These are phyloP conservation scores for Grallaria varia DNA, from an alignment of 2,113 vertebrate species.

Conservation along the genomic window DNA sequence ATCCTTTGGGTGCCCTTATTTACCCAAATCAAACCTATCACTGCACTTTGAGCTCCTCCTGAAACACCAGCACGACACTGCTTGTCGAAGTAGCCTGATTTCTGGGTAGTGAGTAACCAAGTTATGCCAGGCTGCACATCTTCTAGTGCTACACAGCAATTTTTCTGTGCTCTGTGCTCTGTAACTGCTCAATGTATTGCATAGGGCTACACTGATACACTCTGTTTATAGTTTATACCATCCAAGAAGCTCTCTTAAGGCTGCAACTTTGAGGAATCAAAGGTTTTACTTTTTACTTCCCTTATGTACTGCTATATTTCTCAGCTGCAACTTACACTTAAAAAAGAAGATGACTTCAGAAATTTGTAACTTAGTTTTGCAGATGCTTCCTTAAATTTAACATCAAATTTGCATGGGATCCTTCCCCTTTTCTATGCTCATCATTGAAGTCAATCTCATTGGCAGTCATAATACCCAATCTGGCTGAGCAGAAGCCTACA, in stretches of 20 bases:
- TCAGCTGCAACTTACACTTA: not conserved
- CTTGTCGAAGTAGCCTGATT: not conserved
- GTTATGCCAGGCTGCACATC: not conserved
- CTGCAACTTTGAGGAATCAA: not conserved
- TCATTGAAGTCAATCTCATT: not conserved
- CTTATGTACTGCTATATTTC: not conserved
- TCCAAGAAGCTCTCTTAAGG: not conserved
- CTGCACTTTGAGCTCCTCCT: not conserved
- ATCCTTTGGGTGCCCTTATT: not conserved
- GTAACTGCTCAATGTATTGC: not conserved
- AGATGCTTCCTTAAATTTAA: not conserved
- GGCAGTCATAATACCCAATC: not conserved
- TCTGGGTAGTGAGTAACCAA: not conserved
- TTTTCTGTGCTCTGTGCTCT: not conserved
- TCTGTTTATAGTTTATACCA: not conserved
- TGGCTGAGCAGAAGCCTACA: not conserved
- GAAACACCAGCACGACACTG: not conserved
- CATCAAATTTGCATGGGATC: not conserved
- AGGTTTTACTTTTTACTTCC: fast-evolving
- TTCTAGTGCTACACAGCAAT: not conserved
- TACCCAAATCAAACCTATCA: not conserved
- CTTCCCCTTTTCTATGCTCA: fast-evolving
- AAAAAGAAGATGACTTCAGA: not conserved
- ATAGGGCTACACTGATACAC: not conserved
- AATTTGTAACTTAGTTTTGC: not conserved